Base-by-base conservation (phyloP, 2,113 vertebrate species). In the Dendrocopos noguchii region DNA sequence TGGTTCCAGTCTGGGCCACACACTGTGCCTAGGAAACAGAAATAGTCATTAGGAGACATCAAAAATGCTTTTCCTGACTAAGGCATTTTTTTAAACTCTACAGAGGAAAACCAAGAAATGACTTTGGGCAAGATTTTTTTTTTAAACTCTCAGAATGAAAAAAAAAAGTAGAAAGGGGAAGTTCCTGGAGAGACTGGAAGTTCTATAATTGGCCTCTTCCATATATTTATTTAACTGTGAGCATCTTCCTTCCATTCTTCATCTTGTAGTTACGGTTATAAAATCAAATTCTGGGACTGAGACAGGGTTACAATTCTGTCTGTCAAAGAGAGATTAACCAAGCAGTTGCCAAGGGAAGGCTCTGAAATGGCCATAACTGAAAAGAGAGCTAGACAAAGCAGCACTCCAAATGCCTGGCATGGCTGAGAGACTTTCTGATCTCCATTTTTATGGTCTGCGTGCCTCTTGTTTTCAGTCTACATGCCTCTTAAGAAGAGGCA, bases 231-330 rank as follows among this genome's bases (percentile, higher is more conserved):
- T 91, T 93, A 92, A 92, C 60, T 68, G 60, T 31, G 56, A 94
- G 56, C 89, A 92, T 92, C 72, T 92, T 94, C 92, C 93, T 92
- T 94, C 72, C 61, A 80, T 95, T 95, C 80, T 89, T 91, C 64
- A 36, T 85, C 47, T 91, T 25, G 15, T 10, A 75, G 83, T 78
- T 84, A 29, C 16, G 53, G 85, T 86, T 76, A 72, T 57, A 56
- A 86, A 75, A 59, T 90, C 53, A 82, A 91, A 66, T 65, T 70
- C 50, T 77, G 28, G 50, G n/a, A 47, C 2, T 79, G 64, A 74
- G 52, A 21, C 74, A 76, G 46, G 31, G 50, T 84, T 87, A 34
- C 14, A 66, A 5, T 70, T 76, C 46, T 39, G 0, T 56, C 71
- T 81, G 7, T 79, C 33, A 27, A 55, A 84, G 60, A 65, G 68